Base-by-base conservation (phyloP, 1,140 invertebrate species). In the Nebria ingens region DNA sequence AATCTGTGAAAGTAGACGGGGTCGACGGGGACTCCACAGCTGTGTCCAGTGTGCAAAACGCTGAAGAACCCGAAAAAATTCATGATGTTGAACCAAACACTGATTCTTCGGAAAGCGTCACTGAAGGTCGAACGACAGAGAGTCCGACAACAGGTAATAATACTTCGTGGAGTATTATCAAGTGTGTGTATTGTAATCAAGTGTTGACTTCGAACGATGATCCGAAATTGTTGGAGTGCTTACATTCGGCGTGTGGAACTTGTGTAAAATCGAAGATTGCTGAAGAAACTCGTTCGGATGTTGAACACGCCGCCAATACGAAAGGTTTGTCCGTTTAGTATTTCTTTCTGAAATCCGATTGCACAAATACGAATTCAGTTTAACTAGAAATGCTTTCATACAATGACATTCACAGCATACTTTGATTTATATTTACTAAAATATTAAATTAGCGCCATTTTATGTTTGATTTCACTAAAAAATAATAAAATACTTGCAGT, bases 211-310 rank as follows among this genome's bases (percentile, higher is more conserved):
- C 75, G 20, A 76, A 71, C 22, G 81, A 84, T 64, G 73, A 79
- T 38, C 87, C 89, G 1, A 91, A 89, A 71, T 74, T 93, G 21
- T 72, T 93, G 55, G 87, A 90, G 67, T 93, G 91, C 69, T 77
- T 93, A 53, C 91, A 93, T 70, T 86, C 89, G 23, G 82, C 85
- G 42, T 93, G 91, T 68, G 76, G 80, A 22, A 74, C 78, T 54
- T 93, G 91, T 73, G 71, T 91, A 56, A 80, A 76, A 58, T 76
- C 79, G 49, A 87, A 87, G 69, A 71, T 88, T n/a, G 76, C 71
- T 29, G 80, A 84, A 52, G 65, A 75, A 56, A 76, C 76, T 62
- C 73, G 76, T 49, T 76, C 76, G 0, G 67, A 69, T 57, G 73
- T 71, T 58, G 66, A 67, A 49, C 56, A 66, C 52, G 54, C 61